Evolutionary conservation across 2,113 vertebrate genomes (phyloP).

Genomic region (Sylvilagus bachmani): DNA sequence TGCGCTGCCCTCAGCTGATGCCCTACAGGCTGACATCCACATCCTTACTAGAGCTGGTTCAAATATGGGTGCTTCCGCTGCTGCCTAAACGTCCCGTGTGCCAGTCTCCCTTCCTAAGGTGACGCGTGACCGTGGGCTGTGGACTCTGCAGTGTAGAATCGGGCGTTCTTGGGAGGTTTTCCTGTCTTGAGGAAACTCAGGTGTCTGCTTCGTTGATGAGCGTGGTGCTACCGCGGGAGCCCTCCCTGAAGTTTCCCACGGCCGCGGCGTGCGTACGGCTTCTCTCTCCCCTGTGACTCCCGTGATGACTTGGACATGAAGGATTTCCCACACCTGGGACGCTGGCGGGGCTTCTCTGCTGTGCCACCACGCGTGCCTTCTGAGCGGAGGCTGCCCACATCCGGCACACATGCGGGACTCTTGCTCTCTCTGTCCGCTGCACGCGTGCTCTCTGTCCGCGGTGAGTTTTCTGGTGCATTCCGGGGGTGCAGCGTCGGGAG

Average conservation of each 20-base stretch:
- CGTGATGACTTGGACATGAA: too few species aligned
- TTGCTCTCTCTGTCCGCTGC: not conserved
- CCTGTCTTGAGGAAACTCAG: too few species aligned
- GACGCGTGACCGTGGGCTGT: too few species aligned
- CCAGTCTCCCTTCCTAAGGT: too few species aligned
- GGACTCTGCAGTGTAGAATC: too few species aligned
- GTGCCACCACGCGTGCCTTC: slow-evolving; percentile 56
- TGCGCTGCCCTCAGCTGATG: too few species aligned
- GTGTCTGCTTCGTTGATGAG: not conserved
- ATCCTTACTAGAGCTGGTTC: too few species aligned
- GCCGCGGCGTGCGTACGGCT: slow-evolving; percentile 30
- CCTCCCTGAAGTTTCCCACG: slow-evolving; percentile 65
- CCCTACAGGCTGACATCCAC: too few species aligned
- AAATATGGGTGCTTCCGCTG: too few species aligned
- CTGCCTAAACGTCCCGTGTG: too few species aligned
- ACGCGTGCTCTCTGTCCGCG: not conserved
- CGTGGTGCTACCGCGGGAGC: slow-evolving; percentile 47
- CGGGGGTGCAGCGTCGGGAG: not conserved
- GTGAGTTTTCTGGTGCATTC: slow-evolving; percentile 80
- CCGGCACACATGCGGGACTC: slow-evolving; percentile 64
- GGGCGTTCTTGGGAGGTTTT: too few species aligned
- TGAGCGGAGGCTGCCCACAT: slow-evolving; percentile 45
- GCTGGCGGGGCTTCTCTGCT: not conserved
- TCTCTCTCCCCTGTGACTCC: slow-evolving; percentile 53
- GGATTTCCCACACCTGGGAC: too few species aligned